Evolutionary conservation across 2,113 vertebrate species (phyloP).

Genomic region (Oreochromis niloticus): DNA sequence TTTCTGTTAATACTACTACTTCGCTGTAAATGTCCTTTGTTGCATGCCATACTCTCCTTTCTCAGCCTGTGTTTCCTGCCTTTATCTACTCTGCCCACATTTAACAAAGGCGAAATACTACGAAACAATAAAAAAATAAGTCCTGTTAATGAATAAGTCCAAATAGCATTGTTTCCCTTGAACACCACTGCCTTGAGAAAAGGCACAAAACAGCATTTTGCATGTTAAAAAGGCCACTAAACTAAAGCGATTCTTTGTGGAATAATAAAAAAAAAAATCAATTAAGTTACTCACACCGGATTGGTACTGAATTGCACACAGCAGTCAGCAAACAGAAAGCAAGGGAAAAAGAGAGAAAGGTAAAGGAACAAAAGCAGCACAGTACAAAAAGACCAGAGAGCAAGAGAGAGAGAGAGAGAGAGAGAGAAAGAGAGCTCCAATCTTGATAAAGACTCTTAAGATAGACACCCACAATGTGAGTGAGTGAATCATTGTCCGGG

Average conservation of each 20-base stretch:
- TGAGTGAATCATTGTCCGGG: slow-evolving; percentile 37
- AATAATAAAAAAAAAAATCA: not conserved
- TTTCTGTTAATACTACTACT: not conserved
- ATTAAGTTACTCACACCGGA: not conserved
- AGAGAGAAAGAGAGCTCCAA: not conserved
- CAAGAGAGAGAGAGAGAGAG: not conserved
- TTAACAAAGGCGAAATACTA: not conserved
- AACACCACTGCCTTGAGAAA: not conserved
- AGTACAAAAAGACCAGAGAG: not conserved
- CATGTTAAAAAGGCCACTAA: slow-evolving; percentile 2
- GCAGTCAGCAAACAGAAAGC: not conserved
- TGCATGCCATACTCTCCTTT: not conserved
- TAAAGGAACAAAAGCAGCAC: not conserved
- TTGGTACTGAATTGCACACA: not conserved
- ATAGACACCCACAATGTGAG: slow-evolving; percentile 17
- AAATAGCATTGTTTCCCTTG: not conserved
- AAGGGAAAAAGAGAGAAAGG: not conserved
- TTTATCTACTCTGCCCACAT: not conserved
- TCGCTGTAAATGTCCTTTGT: not conserved
- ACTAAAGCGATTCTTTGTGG: not conserved
- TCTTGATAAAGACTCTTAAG: slow-evolving; percentile 38
- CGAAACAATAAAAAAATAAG: not conserved
- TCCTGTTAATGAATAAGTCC: not conserved
- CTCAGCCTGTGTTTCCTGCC: not conserved
- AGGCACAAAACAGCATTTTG: not conserved